phyloP scores from a whole-genome alignment of 2,113 vertebrate species.

The Heterocephalus glaber region DNA sequence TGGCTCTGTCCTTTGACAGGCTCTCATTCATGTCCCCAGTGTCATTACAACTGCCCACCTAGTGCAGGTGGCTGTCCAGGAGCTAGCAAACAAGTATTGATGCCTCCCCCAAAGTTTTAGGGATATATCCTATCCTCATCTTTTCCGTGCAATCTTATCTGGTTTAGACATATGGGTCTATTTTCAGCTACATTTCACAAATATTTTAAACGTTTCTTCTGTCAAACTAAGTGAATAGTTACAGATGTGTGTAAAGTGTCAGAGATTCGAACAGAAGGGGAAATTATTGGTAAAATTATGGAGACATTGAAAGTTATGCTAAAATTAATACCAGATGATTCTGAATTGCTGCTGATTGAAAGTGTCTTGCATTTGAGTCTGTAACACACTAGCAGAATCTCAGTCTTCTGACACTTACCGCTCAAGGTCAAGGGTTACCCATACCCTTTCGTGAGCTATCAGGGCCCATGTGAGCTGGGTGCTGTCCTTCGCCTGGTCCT shows the following conservation, averaged over 20 bases:
- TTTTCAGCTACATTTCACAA: constrained; percentile 23
- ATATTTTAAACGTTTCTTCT: constrained; percentile 23
- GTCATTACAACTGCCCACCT: not conserved
- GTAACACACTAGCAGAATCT: not conserved
- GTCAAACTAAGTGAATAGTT: not conserved
- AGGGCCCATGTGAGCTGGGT: not conserved
- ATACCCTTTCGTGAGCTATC: not conserved
- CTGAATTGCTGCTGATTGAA: not conserved
- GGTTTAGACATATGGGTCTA: not conserved
- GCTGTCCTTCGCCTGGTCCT: not conserved
- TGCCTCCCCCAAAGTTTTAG: not conserved
- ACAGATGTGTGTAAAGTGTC: not conserved
- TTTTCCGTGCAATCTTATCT: not conserved
- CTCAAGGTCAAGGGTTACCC: not conserved
- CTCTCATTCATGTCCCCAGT: not conserved
- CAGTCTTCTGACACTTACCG: not conserved
- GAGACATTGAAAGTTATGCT: not conserved
- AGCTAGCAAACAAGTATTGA: not conserved
- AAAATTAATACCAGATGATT: not conserved
- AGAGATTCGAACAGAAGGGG: not conserved
- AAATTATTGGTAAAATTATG: constrained; percentile 4
- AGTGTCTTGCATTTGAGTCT: not conserved
- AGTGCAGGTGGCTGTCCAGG: not conserved
- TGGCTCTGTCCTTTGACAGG: not conserved
- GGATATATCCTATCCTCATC: not conserved